Conservation (phyloP, 2,888 invertebrate genomes). For the Acronicta aceris region DNA sequence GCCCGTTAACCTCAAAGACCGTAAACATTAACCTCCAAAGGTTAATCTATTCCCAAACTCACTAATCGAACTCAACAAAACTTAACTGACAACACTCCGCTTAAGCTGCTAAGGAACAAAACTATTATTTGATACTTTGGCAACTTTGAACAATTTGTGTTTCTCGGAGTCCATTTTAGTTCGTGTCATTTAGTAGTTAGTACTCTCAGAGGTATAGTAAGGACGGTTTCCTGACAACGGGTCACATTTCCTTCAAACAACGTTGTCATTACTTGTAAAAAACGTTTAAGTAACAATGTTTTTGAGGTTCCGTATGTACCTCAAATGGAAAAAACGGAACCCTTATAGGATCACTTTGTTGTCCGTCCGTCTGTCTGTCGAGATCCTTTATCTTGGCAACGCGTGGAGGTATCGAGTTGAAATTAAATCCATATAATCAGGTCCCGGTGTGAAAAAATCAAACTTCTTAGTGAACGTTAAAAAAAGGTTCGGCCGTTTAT, state of each 20-base stretch:
- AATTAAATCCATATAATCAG: no score
- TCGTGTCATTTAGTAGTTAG: conserved; percentile 31
- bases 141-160: conserved; percentile 46
- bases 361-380: no score
- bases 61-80: neutral
- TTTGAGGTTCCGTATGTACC: no score
- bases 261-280: conserved; percentile 37
- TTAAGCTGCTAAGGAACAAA: conserved; percentile 19
- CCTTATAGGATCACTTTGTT: no score
- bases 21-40: neutral
- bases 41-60: conserved; percentile 4
- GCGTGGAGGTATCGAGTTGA: no score
- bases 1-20: neutral
- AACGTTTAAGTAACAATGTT: conserved; percentile 30
- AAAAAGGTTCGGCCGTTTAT: no score
- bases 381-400: no score
- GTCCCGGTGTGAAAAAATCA: no score
- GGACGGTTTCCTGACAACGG: conserved; percentile 20
- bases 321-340: no score
- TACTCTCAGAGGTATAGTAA: conserved; percentile 30
- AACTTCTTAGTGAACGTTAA: no score
- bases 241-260: conserved; percentile 27
- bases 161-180: conserved; percentile 33
- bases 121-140: conserved; percentile 44
- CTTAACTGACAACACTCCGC: conserved; percentile 14